These are phyloP conservation scores for Agonopterix heracliana DNA, from an alignment of 2,888 invertebrate genomes.

Conservation along the genomic window DNA sequence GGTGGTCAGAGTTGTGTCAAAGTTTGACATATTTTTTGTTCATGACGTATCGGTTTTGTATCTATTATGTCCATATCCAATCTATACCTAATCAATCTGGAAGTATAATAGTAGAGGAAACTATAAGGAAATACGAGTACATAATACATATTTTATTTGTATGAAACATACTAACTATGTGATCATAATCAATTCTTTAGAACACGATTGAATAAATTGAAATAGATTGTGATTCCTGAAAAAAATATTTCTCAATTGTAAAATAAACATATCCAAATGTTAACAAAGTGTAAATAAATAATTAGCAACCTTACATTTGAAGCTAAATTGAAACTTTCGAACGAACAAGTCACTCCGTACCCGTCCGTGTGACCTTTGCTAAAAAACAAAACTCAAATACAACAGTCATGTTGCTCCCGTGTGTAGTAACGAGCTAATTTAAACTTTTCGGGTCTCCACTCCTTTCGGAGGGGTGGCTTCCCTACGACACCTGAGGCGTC, in stretches of 20 bases:
- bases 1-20: conserved; percentile 66
- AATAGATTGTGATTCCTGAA: no score
- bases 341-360: not conserved
- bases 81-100: conserved; percentile 8
- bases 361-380: conserved; percentile 51
- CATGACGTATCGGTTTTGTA: conserved; percentile 27
- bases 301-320: not conserved
- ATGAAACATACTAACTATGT: not conserved
- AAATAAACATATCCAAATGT: no score
- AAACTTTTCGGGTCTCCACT: conserved; percentile 68
- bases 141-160: not conserved
- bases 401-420: conserved; percentile 54
- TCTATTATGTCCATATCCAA: not conserved
- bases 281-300: not conserved
- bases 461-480: conserved; percentile 49
- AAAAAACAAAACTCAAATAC: conserved; percentile 66
- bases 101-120: not conserved
- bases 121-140: conserved; percentile 8
- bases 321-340: not conserved
- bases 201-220: no score
- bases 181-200: no score
- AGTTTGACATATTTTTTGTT: conserved; percentile 56
- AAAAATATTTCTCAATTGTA: no score
- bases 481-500: conserved; percentile 62
- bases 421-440: conserved; percentile 75